These are phyloP conservation scores for Mustela nigripes DNA, from an alignment of 2,113 vertebrate species.

Conservation along the genomic window DNA sequence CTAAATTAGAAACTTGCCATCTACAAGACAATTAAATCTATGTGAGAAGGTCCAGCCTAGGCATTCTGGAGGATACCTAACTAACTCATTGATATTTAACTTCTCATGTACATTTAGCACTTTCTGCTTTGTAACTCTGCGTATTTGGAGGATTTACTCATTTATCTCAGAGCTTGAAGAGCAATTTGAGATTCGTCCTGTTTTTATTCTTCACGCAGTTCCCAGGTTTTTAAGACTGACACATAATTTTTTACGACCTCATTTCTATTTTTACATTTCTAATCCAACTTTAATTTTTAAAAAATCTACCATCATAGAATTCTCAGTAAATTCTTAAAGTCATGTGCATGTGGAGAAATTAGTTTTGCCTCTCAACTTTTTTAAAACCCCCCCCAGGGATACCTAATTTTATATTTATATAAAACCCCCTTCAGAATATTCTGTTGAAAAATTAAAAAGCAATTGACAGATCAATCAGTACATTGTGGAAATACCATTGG, in stretches of 20 bases:
- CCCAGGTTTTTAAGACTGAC: neutral
- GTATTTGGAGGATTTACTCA: neutral
- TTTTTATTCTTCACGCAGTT: neutral
- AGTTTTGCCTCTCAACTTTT: neutral
- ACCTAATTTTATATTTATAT: neutral
- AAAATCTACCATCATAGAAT: neutral
- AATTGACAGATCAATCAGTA: neutral
- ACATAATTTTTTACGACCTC: neutral
- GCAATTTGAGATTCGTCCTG: neutral
- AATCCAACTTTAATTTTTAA: neutral
- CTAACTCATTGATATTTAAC: neutral
- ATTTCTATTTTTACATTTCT: neutral
- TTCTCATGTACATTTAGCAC: neutral
- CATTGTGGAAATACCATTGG: neutral
- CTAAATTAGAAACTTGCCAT: neutral
- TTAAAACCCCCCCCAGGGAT: neutral
- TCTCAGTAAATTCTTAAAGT: neutral
- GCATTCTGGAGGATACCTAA: neutral
- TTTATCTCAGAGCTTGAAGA: neutral
- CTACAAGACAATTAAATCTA: neutral
- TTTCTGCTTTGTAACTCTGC: neutral
- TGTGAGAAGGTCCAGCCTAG: neutral
- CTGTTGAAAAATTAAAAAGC: slow-evolving; percentile 13
- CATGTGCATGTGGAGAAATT: neutral
- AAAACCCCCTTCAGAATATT: neutral